A percentile compares a stretch with the other conserved stretches of the same genome.
Conservation (phyloP, 2,888 invertebrate species). For the Protodeltote pygarga region DNA sequence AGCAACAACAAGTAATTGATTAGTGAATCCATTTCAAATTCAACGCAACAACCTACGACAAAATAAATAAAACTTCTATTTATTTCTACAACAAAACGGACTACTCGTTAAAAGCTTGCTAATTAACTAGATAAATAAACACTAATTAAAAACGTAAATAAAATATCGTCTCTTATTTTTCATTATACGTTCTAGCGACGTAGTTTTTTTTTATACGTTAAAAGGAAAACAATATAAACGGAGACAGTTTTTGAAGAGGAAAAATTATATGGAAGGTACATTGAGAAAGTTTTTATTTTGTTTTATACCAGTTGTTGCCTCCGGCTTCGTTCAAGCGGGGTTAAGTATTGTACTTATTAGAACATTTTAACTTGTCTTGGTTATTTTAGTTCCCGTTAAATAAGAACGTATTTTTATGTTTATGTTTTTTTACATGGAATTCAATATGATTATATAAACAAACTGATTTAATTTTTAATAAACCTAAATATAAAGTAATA, state of each 20-base stretch:
- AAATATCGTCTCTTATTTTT: conserved; percentile 30
- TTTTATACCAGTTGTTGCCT: no score
- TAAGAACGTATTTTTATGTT: no score
- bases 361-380: no score
- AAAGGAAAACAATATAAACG: background rate
- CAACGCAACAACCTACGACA: conserved; percentile 8
- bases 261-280: background rate
- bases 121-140: conserved; percentile 46
- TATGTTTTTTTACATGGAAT: no score
- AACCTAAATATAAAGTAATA: no score
- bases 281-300: background rate
- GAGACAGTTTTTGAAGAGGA: background rate
- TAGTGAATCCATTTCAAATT: conserved; percentile 29
- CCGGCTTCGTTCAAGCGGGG: no score
- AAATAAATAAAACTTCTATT: conserved; percentile 22
- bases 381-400: no score
- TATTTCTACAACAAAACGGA: conserved; percentile 17
- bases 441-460: no score
- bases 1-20: background rate
- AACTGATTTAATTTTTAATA: no score
- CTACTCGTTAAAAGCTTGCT: conserved; percentile 21
- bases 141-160: conserved; percentile 48
- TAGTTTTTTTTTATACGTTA: conserved; percentile 3
- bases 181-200: conserved; percentile 19
- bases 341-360: no score